Percentiles rank a stretch among this genome's conserved stretches.
Evolutionary conservation across 2,888 invertebrate genomes (phyloP).

Genomic region (Drosophila glabriapex): DNA sequence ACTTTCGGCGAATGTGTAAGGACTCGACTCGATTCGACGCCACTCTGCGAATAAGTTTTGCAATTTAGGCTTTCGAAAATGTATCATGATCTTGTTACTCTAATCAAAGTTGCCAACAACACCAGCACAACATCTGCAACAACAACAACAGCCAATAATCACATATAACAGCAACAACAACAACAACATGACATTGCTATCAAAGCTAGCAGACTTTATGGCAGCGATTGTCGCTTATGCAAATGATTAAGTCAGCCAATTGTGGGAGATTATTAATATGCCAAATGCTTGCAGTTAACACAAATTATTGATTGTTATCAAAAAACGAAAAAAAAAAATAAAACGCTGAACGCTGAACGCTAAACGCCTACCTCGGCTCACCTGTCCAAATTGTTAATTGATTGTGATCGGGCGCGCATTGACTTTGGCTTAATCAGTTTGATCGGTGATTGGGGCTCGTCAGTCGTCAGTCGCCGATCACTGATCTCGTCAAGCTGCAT

Average conservation of each 20-base stretch:
- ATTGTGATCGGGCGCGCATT: slow-evolving; percentile 76
- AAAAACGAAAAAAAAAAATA: slow-evolving; percentile 18
- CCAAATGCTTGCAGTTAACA: neutral
- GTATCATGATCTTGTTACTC: slow-evolving; percentile 75
- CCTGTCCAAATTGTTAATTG: slow-evolving; percentile 69
- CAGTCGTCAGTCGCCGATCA: slow-evolving; percentile 39
- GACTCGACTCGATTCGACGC: slow-evolving; percentile 30
- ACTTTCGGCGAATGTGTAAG: slow-evolving; percentile 58
- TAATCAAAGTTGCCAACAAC: slow-evolving; percentile 69
- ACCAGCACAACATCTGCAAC: slow-evolving; percentile 56
- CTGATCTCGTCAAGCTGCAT: slow-evolving; percentile 66
- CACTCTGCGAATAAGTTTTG: slow-evolving; percentile 32
- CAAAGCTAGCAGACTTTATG: slow-evolving; percentile 38
- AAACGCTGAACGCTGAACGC: slow-evolving; percentile 1
- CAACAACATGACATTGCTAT: slow-evolving; percentile 49
- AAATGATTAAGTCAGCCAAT: slow-evolving; percentile 40
- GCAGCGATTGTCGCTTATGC: slow-evolving; percentile 34
- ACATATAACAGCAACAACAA: slow-evolving; percentile 3
- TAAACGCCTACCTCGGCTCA: slow-evolving; percentile 23
- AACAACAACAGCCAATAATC: slow-evolving; percentile 3
- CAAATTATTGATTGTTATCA: slow-evolving; percentile 50
- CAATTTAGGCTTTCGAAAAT: slow-evolving; percentile 75
- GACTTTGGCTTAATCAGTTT: slow-evolving; percentile 76
- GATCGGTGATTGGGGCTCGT: slow-evolving; percentile 41
- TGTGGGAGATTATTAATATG: slow-evolving; percentile 37